Conservation (phyloP, 2,113 vertebrate species). For the Ptilonorhynchus violaceus region DNA sequence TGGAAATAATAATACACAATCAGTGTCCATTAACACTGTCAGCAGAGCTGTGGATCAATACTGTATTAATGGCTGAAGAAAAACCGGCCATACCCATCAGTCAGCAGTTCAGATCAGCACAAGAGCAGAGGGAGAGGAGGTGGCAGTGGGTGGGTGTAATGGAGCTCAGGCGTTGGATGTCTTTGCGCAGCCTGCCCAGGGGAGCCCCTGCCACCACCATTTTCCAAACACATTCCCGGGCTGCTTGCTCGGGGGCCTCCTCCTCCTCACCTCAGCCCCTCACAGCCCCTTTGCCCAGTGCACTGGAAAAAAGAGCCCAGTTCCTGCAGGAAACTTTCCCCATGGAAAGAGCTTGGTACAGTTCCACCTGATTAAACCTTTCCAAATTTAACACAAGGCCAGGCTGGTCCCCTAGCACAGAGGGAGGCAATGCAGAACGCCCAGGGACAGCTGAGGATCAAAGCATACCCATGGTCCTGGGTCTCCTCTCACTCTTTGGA, state of each 20-base stretch:
- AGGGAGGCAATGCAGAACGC: not conserved
- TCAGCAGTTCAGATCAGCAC: not conserved
- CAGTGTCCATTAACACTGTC: constrained; percentile 53
- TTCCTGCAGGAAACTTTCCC: not conserved
- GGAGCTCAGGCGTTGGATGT: not conserved
- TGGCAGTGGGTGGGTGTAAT: not conserved
- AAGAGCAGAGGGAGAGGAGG: not conserved
- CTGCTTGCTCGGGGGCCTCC: not conserved
- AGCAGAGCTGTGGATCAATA: constrained; percentile 45
- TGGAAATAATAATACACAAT: constrained; percentile 65
- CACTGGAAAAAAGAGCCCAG: not conserved
- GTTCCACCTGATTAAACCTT: not conserved
- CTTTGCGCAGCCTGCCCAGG: not conserved
- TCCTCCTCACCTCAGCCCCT: not conserved
- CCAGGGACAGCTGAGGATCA: not conserved
- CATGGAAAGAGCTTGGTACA: not conserved
- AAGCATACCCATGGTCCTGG: accelerated
- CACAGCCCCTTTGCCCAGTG: not conserved
- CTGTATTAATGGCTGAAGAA: constrained; percentile 48
- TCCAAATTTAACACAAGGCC: not conserved
- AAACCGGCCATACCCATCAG: not conserved
- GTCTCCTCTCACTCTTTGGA: not conserved
- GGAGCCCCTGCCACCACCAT: not conserved
- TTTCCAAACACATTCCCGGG: not conserved
- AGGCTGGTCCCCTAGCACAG: not conserved